A percentile compares a stretch with the other conserved stretches of the same genome.
Conservation (phyloP, 2,113 vertebrate species). For the Cinclus cinclus region DNA sequence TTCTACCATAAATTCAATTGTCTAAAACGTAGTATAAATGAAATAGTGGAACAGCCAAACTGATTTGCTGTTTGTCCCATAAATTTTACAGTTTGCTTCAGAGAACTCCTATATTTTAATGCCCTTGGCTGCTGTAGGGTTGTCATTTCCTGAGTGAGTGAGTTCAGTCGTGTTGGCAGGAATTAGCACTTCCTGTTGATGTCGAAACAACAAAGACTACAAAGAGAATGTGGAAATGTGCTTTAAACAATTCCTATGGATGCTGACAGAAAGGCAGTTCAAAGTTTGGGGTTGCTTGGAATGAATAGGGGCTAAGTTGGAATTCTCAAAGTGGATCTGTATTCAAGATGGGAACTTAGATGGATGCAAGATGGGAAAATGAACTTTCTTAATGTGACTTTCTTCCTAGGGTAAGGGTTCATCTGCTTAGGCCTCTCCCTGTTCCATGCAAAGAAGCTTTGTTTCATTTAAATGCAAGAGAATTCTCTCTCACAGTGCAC, state of each 20-base stretch:
- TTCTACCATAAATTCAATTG: neutral
- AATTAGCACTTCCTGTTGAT: slow-evolving; percentile 56
- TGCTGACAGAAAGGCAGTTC: neutral
- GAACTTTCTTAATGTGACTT: neutral
- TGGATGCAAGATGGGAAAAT: neutral
- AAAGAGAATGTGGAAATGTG: slow-evolving; percentile 45
- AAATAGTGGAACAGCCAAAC: neutral
- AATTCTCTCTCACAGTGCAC: neutral
- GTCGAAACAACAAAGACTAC: slow-evolving; percentile 28
- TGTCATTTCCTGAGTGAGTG: slow-evolving; percentile 42
- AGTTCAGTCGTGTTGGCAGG: slow-evolving; percentile 36
- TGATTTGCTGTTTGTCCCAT: neutral
- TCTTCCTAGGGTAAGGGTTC: neutral
- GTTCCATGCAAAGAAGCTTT: neutral
- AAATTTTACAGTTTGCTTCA: neutral
- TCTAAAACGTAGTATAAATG: neutral
- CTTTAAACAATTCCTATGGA: slow-evolving; percentile 23
- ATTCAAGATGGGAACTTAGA: neutral
- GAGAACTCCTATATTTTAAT: slow-evolving; percentile 12
- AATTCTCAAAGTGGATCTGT: neutral
- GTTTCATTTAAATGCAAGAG: neutral
- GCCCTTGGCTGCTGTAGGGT: neutral
- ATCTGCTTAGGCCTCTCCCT: neutral
- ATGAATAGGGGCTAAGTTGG: neutral
- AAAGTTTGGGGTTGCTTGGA: neutral